Conservation (phyloP, 2,113 vertebrate genomes). For the Pterocles orientalis region DNA sequence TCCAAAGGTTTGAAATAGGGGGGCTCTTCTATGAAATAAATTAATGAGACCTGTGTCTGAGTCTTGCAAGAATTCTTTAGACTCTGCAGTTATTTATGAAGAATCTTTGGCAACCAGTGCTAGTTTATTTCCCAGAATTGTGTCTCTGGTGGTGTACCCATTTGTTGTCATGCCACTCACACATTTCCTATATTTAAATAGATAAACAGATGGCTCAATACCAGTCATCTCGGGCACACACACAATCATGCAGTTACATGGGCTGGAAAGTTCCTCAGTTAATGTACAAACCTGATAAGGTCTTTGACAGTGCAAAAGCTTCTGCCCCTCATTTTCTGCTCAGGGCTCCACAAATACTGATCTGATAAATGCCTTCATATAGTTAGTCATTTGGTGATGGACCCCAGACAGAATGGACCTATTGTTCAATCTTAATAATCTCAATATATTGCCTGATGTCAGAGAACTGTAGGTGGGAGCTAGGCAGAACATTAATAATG, state of each 20-base stretch:
- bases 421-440: not conserved
- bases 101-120: not conserved
- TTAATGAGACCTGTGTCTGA: not conserved
- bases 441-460: not conserved
- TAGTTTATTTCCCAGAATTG: not conserved
- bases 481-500: not conserved
- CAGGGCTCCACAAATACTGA: not conserved
- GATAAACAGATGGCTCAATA: not conserved
- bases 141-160: not conserved
- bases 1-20: not conserved
- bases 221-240: not conserved
- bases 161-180: not conserved
- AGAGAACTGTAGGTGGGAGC: not conserved
- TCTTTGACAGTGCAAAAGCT: not conserved
- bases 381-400: not conserved
- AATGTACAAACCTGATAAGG: not conserved
- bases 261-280: not conserved
- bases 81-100: not conserved
- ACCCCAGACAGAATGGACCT: not conserved
- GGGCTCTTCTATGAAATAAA: not conserved
- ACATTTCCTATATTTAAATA: not conserved
- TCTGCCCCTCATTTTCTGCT: not conserved
- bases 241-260: not conserved
- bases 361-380: not conserved
- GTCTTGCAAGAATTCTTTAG: not conserved